A percentile compares a stretch with the other conserved stretches of the same genome.
phyloP scores from a whole-genome alignment of 2,113 vertebrate species.

The Engraulis encrasicolus region DNA sequence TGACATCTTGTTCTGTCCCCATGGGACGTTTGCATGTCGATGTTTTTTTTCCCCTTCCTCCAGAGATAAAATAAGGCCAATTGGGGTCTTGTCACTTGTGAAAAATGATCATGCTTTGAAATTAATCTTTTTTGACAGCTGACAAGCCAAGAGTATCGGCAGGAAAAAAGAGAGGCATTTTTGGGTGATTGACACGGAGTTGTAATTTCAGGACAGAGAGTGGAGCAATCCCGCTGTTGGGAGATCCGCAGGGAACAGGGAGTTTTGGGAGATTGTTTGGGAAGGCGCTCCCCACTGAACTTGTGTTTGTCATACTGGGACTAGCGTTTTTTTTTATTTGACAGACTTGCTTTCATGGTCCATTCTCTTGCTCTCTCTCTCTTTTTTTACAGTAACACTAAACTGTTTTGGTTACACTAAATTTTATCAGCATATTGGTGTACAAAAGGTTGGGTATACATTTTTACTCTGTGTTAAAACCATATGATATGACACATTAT shows the following conservation, averaged over 20 bases:
- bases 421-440: too few species aligned
- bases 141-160: conserved; percentile 52
- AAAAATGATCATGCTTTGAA: conserved; percentile 51
- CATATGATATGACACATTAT: too few species aligned
- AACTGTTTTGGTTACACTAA: not conserved
- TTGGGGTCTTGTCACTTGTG: conserved; percentile 49
- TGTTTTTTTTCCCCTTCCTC: not conserved
- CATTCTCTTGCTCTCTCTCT: not conserved
- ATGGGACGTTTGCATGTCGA: not conserved
- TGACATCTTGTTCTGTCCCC: conserved; percentile 14
- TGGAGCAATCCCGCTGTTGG: conserved; percentile 3
- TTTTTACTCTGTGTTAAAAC: too few species aligned
- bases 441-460: too few species aligned
- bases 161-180: conserved; percentile 24
- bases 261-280: conserved; percentile 1
- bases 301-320: conserved; percentile 6
- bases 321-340: not conserved
- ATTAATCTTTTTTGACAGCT: conserved; percentile 59
- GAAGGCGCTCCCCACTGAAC: conserved; percentile 7
- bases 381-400: not conserved
- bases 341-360: not conserved
- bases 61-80: conserved; percentile 29
- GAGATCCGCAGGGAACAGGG: not conserved
- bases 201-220: conserved; percentile 1
- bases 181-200: conserved; percentile 34